A percentile compares a stretch with the other conserved stretches of the same genome.
These are phyloP conservation scores for Drosophila melanosoma DNA, from an alignment of 2,888 invertebrate species.

Conservation along the genomic window DNA sequence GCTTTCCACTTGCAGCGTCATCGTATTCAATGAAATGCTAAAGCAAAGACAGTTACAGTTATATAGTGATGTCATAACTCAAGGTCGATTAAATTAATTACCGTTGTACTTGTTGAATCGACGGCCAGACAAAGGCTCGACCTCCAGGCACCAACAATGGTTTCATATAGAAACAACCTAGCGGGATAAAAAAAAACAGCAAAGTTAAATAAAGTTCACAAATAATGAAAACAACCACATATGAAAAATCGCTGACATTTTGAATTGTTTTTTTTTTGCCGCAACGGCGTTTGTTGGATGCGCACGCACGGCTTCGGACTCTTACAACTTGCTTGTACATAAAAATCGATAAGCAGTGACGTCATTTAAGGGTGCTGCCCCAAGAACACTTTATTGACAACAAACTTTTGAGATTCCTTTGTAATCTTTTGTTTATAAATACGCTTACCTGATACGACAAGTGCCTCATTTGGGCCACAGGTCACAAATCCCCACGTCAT, in stretches of 20 bases:
- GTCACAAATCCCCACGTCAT: slow-evolving; percentile 96
- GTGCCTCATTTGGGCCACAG: slow-evolving; percentile 97
- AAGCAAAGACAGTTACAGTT: slow-evolving; percentile 1
- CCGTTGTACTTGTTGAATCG: slow-evolving; percentile 94
- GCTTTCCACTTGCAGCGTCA: slow-evolving; percentile 98
- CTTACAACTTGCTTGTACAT: slow-evolving; percentile 55
- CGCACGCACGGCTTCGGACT: slow-evolving; percentile 58
- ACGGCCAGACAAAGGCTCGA: slow-evolving; percentile 98
- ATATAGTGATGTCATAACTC: slow-evolving; percentile 21
- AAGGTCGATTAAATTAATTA: slow-evolving; percentile 76
- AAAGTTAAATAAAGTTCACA: slow-evolving; percentile 39
- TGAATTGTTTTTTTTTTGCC: slow-evolving; percentile 12
- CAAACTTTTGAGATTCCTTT: not conserved
- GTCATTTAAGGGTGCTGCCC: slow-evolving; percentile 66
- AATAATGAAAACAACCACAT: slow-evolving; percentile 26
- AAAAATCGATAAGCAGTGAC: slow-evolving; percentile 79
- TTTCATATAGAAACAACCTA: slow-evolving; percentile 98
- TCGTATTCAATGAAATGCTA: slow-evolving; percentile 97
- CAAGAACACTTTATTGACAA: slow-evolving; percentile 25
- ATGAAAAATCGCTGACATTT: not conserved
- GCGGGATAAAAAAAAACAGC: not conserved
- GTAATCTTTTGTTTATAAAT: not conserved
- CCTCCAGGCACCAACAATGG: slow-evolving; percentile 98
- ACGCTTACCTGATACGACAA: slow-evolving; percentile 94
- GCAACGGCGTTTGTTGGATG: slow-evolving; percentile 58